Evolutionary conservation across 2,797 vertebrate species (phyloP).

Genomic region (Picus viridis): DNA sequence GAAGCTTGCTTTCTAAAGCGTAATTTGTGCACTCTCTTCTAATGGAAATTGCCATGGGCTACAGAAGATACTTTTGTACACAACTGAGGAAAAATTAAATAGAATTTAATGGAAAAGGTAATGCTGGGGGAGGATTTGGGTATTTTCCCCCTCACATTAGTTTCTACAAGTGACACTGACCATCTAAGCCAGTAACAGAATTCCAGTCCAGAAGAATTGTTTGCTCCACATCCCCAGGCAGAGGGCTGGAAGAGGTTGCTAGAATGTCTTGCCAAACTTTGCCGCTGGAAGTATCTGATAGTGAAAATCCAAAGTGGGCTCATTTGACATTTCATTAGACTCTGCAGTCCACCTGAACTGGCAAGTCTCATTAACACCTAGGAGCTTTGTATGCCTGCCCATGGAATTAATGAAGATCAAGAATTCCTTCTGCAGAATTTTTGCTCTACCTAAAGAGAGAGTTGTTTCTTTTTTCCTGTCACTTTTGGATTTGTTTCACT

Average conservation of each 20-base stretch:
- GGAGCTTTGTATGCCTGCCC: not conserved
- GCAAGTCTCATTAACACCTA: not conserved
- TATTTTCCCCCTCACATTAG: not conserved
- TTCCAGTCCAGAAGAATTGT: not conserved
- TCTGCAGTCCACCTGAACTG: not conserved
- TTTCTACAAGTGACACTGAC: not conserved
- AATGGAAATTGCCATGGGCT: not conserved
- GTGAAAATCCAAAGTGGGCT: not conserved
- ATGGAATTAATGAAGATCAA: conserved; percentile 14
- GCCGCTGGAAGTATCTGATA: not conserved
- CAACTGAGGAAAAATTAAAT: not conserved
- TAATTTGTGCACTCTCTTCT: not conserved
- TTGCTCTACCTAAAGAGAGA: conserved; percentile 1
- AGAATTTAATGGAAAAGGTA: not conserved
- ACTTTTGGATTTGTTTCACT: not conserved
- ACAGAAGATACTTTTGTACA: not conserved
- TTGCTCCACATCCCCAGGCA: not conserved
- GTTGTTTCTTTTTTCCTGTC: not conserved
- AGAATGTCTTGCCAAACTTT: not conserved
- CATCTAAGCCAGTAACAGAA: not conserved
- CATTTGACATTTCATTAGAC: not conserved
- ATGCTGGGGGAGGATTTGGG: not conserved
- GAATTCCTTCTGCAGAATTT: not conserved
- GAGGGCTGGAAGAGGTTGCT: not conserved
- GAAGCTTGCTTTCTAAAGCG: not conserved